These are phyloP conservation scores for Julus scanicus DNA, from an alignment of 2,888 invertebrate species.

Conservation along the genomic window DNA sequence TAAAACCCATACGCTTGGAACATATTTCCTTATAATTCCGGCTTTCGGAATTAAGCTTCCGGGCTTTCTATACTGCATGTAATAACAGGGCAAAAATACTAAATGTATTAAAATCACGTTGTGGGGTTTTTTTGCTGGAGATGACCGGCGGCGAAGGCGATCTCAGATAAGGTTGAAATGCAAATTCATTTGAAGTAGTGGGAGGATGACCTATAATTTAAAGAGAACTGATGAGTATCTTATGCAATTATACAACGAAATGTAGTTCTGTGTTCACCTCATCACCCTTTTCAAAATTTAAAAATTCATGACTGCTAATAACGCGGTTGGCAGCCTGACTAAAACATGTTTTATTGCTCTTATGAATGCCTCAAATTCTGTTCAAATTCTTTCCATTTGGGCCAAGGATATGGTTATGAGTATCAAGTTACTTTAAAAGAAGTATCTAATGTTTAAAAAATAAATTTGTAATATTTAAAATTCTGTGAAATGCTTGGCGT, in stretches of 20 bases:
- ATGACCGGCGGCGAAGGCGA: not conserved
- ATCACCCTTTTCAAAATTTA: not conserved
- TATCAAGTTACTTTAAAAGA: no score
- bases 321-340: not conserved
- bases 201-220: conserved; percentile 32
- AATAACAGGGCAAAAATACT: not conserved
- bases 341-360: no score
- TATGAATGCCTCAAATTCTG: not conserved
- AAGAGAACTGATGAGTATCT: not conserved
- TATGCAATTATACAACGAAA: not conserved
- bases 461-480: no score
- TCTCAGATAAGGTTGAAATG: not conserved
- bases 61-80: not conserved
- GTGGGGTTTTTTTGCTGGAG: conserved; percentile 12
- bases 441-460: no score
- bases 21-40: not conserved
- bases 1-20: not conserved
- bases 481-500: no score
- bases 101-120: not conserved
- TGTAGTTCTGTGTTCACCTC: not conserved
- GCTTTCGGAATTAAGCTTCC: no score
- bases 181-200: not conserved
- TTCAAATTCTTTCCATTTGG: not conserved
- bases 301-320: not conserved
- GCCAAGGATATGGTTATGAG: not conserved